These are phyloP conservation scores for Alauda arvensis DNA, from an alignment of 2,797 vertebrate genomes.

Conservation along the genomic window DNA sequence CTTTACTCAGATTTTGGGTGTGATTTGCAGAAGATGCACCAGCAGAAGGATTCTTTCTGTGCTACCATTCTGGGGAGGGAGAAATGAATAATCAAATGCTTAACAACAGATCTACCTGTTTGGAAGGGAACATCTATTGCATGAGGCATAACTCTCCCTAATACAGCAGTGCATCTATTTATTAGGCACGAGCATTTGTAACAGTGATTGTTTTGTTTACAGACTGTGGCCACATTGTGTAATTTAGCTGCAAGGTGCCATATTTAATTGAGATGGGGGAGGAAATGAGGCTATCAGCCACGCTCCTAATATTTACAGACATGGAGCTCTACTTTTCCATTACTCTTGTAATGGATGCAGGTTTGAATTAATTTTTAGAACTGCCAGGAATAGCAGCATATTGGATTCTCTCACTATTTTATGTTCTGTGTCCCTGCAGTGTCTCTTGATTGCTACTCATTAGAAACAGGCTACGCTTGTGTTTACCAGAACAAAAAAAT, in stretches of 20 bases:
- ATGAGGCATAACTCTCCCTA: background rate
- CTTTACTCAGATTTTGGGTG: constrained; percentile 7
- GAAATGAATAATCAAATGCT: background rate
- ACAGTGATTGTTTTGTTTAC: constrained; percentile 34
- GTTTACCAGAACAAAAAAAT: constrained; percentile 27
- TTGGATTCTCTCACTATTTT: constrained; percentile 27
- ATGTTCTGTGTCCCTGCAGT: constrained; percentile 42
- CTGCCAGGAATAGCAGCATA: constrained; percentile 39
- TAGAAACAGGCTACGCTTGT: constrained; percentile 1
- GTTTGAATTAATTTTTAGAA: constrained; percentile 50
- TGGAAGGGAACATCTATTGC: background rate
- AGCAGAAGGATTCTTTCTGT: background rate
- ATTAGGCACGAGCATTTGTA: constrained; percentile 11
- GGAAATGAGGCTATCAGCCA: constrained; percentile 19
- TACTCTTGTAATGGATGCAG: constrained; percentile 34
- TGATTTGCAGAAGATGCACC: background rate
- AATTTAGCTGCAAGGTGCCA: constrained; percentile 23
- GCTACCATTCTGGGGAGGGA: background rate
- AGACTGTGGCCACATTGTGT: background rate
- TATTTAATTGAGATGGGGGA: constrained; percentile 22
- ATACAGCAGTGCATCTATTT: background rate
- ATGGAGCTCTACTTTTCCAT: constrained; percentile 29
- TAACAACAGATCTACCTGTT: background rate
- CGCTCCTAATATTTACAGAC: constrained; percentile 33
- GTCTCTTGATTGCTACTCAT: constrained; percentile 45